Evolutionary conservation across 2,888 invertebrate genomes (phyloP).

Genomic region (Mythimna ferrago): DNA sequence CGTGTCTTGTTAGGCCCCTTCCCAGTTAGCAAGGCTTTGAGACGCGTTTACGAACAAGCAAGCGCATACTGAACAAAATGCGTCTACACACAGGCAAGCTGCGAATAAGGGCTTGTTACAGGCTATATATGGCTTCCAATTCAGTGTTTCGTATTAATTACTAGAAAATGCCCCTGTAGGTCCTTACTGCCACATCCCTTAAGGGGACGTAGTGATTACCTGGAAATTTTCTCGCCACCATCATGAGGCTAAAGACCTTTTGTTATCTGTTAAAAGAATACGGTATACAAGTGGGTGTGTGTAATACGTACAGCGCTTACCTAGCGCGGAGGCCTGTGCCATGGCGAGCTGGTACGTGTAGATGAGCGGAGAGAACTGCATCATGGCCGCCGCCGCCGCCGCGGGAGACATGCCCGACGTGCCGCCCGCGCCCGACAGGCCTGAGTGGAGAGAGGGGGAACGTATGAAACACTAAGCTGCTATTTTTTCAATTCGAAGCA

Average conservation of each 20-base stretch:
- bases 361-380: conserved; percentile 96
- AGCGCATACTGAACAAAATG: neutral
- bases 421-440: conserved; percentile 87
- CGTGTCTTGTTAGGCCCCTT: no score
- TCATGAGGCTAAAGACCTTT: neutral
- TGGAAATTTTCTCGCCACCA: no score
- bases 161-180: neutral
- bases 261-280: neutral
- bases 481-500: neutral
- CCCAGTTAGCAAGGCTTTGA: no score
- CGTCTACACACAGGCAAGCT: neutral
- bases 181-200: no score
- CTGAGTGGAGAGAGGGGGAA: conserved; percentile 69
- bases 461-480: conserved; percentile 1
- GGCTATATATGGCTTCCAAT: neutral
- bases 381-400: conserved; percentile 96
- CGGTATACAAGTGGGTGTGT: neutral
- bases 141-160: neutral
- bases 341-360: conserved; percentile 97
- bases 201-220: neutral
- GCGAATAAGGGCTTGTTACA: neutral
- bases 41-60: no score
- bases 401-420: conserved; percentile 91
- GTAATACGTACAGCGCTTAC: conserved; percentile 85
- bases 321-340: conserved; percentile 93